phyloP scores from a whole-genome alignment of 2,113 vertebrate species.

The Pimephales promelas region DNA sequence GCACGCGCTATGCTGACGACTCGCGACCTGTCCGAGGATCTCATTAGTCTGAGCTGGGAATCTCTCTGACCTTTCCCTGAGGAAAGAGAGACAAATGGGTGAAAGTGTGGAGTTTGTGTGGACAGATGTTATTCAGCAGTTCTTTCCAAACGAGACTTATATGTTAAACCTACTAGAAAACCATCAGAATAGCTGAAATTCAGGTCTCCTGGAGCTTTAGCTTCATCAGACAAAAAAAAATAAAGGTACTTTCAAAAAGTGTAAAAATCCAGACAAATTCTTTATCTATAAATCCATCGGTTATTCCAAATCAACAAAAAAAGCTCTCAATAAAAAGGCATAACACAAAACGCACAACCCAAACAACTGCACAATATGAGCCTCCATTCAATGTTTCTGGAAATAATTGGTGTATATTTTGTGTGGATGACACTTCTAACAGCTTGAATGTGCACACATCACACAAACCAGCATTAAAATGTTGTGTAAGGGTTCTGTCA shows the following conservation, averaged over 20 bases:
- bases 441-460: not conserved
- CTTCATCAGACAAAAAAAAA: no score
- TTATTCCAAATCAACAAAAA: not conserved
- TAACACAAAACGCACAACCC: not conserved
- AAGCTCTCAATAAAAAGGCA: not conserved
- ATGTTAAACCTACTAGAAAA: not conserved
- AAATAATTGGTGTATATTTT: not conserved
- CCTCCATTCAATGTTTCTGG: not conserved
- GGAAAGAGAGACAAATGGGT: not conserved
- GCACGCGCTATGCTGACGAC: not conserved
- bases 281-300: not conserved
- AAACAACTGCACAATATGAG: not conserved
- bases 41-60: not conserved
- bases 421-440: not conserved
- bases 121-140: not conserved
- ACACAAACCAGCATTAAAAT: not conserved
- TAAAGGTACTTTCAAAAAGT: no score
- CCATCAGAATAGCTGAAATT: not conserved
- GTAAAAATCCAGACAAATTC: no score
- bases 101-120: not conserved
- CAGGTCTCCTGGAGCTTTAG: not conserved
- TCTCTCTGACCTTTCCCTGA: not conserved
- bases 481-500: not conserved
- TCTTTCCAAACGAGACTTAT: not conserved
- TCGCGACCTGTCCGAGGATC: not conserved